phyloP scores from a whole-genome alignment of 2,888 invertebrate genomes.

The Tetragnatha montana region DNA sequence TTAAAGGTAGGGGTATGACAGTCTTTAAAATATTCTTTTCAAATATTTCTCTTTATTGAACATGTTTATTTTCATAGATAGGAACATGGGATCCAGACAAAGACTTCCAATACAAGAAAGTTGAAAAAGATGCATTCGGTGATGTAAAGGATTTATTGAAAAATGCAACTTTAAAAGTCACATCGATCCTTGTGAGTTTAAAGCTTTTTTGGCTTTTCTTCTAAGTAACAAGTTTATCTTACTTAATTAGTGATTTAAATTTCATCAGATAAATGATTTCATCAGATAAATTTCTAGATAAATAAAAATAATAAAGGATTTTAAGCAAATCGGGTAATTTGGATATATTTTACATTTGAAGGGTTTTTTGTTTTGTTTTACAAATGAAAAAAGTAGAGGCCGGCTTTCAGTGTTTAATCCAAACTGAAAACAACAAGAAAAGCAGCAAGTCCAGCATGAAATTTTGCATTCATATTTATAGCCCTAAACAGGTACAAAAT shows the following conservation, averaged over 20 bases:
- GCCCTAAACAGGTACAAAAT: too few relatives aligned
- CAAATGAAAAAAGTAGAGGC: too few relatives aligned
- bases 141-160: conserved; percentile 75
- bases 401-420: too few relatives aligned
- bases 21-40: neutral
- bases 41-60: neutral
- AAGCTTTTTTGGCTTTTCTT: neutral
- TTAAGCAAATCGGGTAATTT: too few relatives aligned
- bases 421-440: too few relatives aligned
- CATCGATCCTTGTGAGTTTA: conserved; percentile 83
- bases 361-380: too few relatives aligned
- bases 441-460: too few relatives aligned
- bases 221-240: neutral
- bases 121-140: conserved; percentile 9
- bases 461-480: too few relatives aligned
- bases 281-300: too few relatives aligned
- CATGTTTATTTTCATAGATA: conserved; percentile 18
- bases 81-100: conserved; percentile 52
- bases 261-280: too few relatives aligned
- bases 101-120: conserved; percentile 31
- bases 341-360: too few relatives aligned
- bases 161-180: conserved; percentile 90
- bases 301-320: neutral
- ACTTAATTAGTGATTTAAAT: neutral
- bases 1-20: conserved; percentile 79